Evolutionary conservation across 2,888 invertebrate species (phyloP).

Genomic region (Phortica okadai): DNA sequence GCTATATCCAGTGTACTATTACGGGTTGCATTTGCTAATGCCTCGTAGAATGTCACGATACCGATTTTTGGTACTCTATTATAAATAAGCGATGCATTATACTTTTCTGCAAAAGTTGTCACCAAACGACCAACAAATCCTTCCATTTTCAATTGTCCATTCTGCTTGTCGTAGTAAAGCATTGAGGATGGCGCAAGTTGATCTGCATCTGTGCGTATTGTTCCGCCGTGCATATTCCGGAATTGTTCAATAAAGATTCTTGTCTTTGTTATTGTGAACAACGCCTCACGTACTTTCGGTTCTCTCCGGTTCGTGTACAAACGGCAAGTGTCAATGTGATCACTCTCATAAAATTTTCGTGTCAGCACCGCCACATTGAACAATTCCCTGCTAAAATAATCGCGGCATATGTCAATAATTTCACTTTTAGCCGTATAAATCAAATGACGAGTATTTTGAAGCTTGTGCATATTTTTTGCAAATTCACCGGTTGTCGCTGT

Average conservation of each 20-base stretch:
- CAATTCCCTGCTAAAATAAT: slow-evolving; percentile 47
- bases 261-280: not conserved
- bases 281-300: not conserved
- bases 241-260: slow-evolving; percentile 54
- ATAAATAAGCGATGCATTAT: slow-evolving; percentile 53
- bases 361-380: slow-evolving; percentile 51
- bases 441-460: slow-evolving; percentile 52
- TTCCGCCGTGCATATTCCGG: slow-evolving; percentile 47
- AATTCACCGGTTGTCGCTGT: slow-evolving; percentile 43
- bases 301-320: slow-evolving; percentile 34
- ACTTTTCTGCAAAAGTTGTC: slow-evolving; percentile 45
- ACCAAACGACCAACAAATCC: slow-evolving; percentile 54
- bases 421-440: slow-evolving; percentile 29
- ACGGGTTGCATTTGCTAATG: not conserved
- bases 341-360: not conserved
- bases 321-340: slow-evolving; percentile 47
- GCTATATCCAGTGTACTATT: slow-evolving; percentile 48
- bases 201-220: slow-evolving; percentile 47
- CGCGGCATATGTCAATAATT: slow-evolving; percentile 36
- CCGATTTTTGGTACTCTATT: not conserved
- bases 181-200: slow-evolving; percentile 53
- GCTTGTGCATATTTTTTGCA: slow-evolving; percentile 26
- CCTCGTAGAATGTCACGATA: not conserved
- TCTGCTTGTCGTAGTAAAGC: slow-evolving; percentile 37
- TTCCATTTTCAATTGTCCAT: slow-evolving; percentile 32